Evolutionary conservation across 2,888 invertebrate species (phyloP), one percentile per base, ranked within the genome.

Genomic region (Hypena proboscidalis): DNA sequence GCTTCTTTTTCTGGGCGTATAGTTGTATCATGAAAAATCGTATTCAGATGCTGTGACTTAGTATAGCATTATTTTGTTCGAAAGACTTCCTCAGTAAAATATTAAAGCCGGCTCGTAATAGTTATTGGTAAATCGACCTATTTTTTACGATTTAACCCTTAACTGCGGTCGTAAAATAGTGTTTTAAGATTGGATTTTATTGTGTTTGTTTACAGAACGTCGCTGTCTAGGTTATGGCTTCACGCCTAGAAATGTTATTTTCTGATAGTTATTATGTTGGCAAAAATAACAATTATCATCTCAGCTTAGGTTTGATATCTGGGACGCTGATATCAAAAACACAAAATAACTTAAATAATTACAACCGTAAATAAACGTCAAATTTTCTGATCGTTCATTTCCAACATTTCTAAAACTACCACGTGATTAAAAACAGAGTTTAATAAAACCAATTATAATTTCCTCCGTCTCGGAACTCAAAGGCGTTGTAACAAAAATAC

Each of bases 141-240:
- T 58, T 67, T 70, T 71, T 70, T n/a, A 70, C 58, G 69, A 67
- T 51, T 59, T 45, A 49, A 56, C 57, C 62, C 49, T 59, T 50
- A 59, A 53, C 48, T 44, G 34, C 17, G 56, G 23, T 64, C 69
- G 59, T 72, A 70, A 70, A 70, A 47, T 55, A 48, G 56, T 60
- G 57, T 59, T 56, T 55, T 56, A 46, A 57, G 42, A 55, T 66
- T 44, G 19, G 11, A 7, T 57, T 57, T 62, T 63, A 61, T 59
- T 61, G 39, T 56, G 49, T 64, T 55, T 55, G 36, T 52, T 37
- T 48, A 46, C 17, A 31, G 31, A 43, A 40, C 5, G 25, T 29
- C 25, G 22, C 23, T 31, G 25, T 26, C 10, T 37, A 31, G 17
- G 3, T 25, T 45, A 38, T 11, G 9, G 15, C 8, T 8, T 29